These are phyloP conservation scores for Spongilla lacustris DNA, from an alignment of 37 sponge, comb jelly and placozoan species.

Conservation along the genomic window DNA sequence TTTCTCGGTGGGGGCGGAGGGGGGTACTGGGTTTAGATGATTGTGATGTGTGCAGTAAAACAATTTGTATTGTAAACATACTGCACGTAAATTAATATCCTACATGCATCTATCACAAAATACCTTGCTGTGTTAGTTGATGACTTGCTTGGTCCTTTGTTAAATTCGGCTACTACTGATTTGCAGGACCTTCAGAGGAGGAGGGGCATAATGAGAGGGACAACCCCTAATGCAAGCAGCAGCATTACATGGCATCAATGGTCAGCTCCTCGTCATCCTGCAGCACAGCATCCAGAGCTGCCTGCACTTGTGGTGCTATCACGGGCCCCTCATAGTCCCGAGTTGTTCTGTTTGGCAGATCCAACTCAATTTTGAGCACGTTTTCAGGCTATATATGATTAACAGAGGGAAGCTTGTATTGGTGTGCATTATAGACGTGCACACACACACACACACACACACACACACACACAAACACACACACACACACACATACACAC, in stretches of 20 bases:
- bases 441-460: too few relatives aligned
- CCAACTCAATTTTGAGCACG: conserved; percentile 85
- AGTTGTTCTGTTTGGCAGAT: conserved; percentile 93
- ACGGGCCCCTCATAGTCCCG: conserved; percentile 88
- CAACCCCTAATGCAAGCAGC: background rate
- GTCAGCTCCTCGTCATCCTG: conserved; percentile 90
- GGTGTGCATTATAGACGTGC: too few relatives aligned
- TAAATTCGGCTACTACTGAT: background rate
- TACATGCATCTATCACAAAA: background rate
- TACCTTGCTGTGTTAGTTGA: background rate
- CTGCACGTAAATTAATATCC: too few relatives aligned
- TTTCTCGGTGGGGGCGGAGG: too few relatives aligned
- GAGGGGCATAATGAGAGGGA: background rate
- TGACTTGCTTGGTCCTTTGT: background rate
- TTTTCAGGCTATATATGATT: conserved; percentile 64
- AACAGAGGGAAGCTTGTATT: background rate
- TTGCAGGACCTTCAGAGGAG: background rate
- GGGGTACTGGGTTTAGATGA: too few relatives aligned
- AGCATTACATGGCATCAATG: conserved; percentile 78
- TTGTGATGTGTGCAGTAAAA: too few relatives aligned
- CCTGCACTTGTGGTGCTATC: conserved; percentile 84
- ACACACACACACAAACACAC: too few relatives aligned
- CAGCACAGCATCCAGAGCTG: conserved; percentile 83
- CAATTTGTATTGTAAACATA: too few relatives aligned
- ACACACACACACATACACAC: too few relatives aligned